Evolutionary conservation across 2,113 vertebrate species (phyloP).

Genomic region (Numida meleagris): DNA sequence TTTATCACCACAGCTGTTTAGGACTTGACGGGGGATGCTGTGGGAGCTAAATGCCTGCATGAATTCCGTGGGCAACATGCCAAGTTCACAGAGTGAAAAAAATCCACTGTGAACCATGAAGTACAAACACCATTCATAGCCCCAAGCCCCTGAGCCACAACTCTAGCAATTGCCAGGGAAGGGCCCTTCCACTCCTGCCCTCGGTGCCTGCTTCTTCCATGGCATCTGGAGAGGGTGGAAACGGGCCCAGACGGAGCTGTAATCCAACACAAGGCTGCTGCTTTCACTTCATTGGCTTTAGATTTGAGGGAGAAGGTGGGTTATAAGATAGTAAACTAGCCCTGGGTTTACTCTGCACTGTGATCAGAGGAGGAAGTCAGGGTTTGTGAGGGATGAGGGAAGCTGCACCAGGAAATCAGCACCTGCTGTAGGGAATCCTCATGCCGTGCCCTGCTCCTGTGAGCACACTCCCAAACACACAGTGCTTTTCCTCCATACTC

Average conservation of each 20-base stretch:
- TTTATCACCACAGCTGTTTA: background rate
- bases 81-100: background rate
- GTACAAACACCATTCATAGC: background rate
- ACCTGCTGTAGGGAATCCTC: background rate
- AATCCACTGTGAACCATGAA: background rate
- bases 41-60: background rate
- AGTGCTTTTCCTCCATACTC: fast-evolving
- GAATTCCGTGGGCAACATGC: background rate
- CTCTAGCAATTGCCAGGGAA: background rate
- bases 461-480: background rate
- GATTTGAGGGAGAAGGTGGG: background rate
- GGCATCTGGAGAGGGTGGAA: background rate
- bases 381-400: fast-evolving
- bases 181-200: background rate
- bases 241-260: background rate
- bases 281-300: background rate
- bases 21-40: background rate
- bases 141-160: background rate
- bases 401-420: fast-evolving
- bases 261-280: background rate
- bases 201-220: background rate
- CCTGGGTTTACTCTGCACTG: background rate
- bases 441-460: fast-evolving
- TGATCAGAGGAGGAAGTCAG: background rate
- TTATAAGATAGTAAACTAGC: background rate